Percentiles rank a stretch among this genome's conserved stretches.
phyloP scores from a whole-genome alignment of 2,888 invertebrate genomes.

The Embidobia sp. region DNA sequence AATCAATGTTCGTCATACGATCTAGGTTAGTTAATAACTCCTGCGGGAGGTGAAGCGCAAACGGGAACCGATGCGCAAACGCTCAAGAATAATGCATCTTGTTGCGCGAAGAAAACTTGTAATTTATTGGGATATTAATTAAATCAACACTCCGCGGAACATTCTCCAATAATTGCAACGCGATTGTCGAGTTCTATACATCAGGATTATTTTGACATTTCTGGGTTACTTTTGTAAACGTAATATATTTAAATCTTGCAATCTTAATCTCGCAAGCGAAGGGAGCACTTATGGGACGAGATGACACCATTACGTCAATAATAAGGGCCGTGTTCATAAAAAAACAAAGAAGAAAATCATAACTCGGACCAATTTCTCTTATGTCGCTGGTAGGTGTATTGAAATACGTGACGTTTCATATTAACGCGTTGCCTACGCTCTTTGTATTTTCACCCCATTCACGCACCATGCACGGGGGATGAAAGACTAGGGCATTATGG shows the following conservation, averaged over 20 bases:
- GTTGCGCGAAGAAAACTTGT: neutral
- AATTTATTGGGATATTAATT: too few relatives aligned
- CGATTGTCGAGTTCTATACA: too few relatives aligned
- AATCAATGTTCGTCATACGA: conserved; percentile 62
- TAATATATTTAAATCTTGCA: neutral
- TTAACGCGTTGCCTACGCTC: conserved; percentile 58
- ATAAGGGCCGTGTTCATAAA: conserved; percentile 24
- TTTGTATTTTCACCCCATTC: conserved; percentile 62
- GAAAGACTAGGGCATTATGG: conserved; percentile 40
- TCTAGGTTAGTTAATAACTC: conserved; percentile 56
- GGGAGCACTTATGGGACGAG: conserved; percentile 5
- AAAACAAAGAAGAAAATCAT: conserved; percentile 51
- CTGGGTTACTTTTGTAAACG: neutral
- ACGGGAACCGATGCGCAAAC: too few relatives aligned
- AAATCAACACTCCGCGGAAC: too few relatives aligned
- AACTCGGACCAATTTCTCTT: conserved; percentile 52
- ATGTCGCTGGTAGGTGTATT: conserved; percentile 34
- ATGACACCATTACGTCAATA: conserved; percentile 29
- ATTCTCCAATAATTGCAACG: too few relatives aligned
- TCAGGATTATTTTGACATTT: conserved; percentile 3
- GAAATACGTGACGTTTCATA: conserved; percentile 63
- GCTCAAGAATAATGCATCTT: too few relatives aligned
- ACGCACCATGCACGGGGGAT: conserved; percentile 36
- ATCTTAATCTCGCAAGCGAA: conserved; percentile 17
- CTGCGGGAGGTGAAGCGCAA: conserved; percentile 49